phyloP scores from a whole-genome alignment of 1,140 invertebrate species.

The Battus philenor region DNA sequence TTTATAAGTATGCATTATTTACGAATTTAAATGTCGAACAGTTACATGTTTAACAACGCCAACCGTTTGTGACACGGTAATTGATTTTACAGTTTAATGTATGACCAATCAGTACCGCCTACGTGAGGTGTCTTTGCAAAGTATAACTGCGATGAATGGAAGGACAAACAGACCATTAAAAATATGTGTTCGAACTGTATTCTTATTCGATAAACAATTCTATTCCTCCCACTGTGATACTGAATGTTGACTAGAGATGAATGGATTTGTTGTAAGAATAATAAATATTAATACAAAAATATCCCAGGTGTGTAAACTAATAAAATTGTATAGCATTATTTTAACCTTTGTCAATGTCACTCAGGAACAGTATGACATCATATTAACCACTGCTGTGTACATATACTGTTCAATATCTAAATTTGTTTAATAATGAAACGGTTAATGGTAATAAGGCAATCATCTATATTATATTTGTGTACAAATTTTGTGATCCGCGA shows the following conservation, averaged over 20 bases:
- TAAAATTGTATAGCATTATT: too few relatives aligned
- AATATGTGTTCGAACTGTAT: neutral
- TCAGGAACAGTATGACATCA: too few relatives aligned
- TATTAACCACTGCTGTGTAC: too few relatives aligned
- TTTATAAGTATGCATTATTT: neutral
- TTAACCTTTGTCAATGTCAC: too few relatives aligned
- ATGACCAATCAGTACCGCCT: constrained; percentile 13
- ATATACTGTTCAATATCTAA: too few relatives aligned
- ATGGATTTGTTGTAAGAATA: constrained; percentile 3
- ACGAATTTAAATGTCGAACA: neutral
- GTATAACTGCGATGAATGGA: constrained; percentile 7
- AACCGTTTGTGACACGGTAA: constrained; percentile 7
- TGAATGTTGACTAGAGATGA: constrained; percentile 9
- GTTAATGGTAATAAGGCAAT: too few relatives aligned
- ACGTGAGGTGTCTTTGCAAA: neutral
- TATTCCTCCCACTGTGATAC: constrained; percentile 14
- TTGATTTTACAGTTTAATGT: constrained; percentile 13
- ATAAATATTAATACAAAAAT: neutral
- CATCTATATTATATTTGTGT: too few relatives aligned
- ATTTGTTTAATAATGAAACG: too few relatives aligned
- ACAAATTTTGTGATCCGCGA: too few relatives aligned
- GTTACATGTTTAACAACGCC: neutral
- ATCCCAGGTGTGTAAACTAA: too few relatives aligned
- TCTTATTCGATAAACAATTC: neutral
- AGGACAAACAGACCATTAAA: constrained; percentile 15